Evolutionary conservation across 2,797 vertebrate species (phyloP).

Genomic region (Cottoperca gobio): DNA sequence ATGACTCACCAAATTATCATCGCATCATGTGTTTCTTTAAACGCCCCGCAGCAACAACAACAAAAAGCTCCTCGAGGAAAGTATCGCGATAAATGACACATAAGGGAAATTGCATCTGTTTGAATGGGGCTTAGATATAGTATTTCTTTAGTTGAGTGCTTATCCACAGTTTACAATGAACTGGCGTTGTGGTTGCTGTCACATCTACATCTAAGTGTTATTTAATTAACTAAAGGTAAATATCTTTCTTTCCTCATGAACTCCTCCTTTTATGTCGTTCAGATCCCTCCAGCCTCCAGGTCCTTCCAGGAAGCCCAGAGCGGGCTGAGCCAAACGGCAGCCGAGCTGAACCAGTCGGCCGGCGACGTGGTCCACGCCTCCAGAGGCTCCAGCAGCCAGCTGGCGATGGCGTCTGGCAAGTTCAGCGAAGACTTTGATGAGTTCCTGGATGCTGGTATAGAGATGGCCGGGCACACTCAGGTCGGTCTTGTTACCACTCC

Average conservation of each 20-base stretch:
- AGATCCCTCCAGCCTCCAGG: slow-evolving; percentile 93
- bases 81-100: neutral
- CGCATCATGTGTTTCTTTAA: neutral
- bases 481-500: too few relatives aligned
- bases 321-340: slow-evolving; percentile 95
- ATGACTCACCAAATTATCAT: slow-evolving; percentile 10
- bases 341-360: slow-evolving; percentile 96
- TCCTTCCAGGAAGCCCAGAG: slow-evolving; percentile 98
- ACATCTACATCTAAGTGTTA: neutral
- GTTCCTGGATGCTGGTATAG: slow-evolving; percentile 99
- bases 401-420: slow-evolving; percentile 95
- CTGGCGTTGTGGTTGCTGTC: neutral
- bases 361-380: slow-evolving; percentile 97
- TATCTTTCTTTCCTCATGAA: neutral
- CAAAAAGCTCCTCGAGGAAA: neutral
- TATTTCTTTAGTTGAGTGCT: neutral
- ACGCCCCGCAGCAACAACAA: neutral
- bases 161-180: neutral
- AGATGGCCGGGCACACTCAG: slow-evolving; percentile 99
- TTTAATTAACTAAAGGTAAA: neutral
- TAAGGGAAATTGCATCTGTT: neutral
- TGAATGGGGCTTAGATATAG: neutral
- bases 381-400: slow-evolving; percentile 92
- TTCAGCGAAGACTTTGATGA: slow-evolving; percentile 98
- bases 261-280: neutral